These are phyloP conservation scores for Panonychus citri DNA, from an alignment of 1,140 invertebrate genomes.

Conservation along the genomic window DNA sequence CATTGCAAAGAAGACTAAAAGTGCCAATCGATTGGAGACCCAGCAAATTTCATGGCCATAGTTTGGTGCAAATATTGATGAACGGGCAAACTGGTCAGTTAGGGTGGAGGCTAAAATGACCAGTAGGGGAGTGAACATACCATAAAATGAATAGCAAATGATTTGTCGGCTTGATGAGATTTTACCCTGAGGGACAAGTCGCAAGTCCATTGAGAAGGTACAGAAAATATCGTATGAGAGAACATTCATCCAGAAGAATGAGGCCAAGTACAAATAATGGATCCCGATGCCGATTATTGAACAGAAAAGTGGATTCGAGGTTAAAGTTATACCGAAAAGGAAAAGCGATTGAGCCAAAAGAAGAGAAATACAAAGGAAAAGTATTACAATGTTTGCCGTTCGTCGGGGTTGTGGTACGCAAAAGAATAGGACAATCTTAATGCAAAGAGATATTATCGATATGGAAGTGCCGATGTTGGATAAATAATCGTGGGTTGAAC, in stretches of 20 bases:
- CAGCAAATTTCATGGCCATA: slow-evolving; percentile 21
- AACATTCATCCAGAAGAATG: slow-evolving; percentile 87
- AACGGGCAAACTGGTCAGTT: not conserved
- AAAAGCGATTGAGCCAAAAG: not conserved
- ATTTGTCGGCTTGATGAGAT: slow-evolving; percentile 3
- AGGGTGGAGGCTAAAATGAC: slow-evolving; percentile 7
- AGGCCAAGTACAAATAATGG: slow-evolving; percentile 76
- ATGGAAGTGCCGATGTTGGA: not conserved
- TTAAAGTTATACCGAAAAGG: not conserved
- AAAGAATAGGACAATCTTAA: not conserved
- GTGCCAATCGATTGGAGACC: slow-evolving; percentile 26
- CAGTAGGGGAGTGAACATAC: slow-evolving; percentile 19
- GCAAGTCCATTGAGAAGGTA: slow-evolving; percentile 29
- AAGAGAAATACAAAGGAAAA: not conserved
- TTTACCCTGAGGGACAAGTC: not conserved
- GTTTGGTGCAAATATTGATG: slow-evolving; percentile 8
- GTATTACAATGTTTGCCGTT: not conserved
- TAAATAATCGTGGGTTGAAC: not conserved
- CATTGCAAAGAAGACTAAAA: slow-evolving; percentile 23
- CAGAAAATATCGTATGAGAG: slow-evolving; percentile 90
- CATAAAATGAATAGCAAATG: slow-evolving; percentile 19
- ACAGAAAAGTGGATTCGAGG: slow-evolving; percentile 18
- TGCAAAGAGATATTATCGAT: not conserved
- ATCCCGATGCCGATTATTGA: slow-evolving; percentile 43
- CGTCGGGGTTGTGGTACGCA: not conserved